Conservation (phyloP, 2,888 invertebrate genomes). For the Selenia dentaria region DNA sequence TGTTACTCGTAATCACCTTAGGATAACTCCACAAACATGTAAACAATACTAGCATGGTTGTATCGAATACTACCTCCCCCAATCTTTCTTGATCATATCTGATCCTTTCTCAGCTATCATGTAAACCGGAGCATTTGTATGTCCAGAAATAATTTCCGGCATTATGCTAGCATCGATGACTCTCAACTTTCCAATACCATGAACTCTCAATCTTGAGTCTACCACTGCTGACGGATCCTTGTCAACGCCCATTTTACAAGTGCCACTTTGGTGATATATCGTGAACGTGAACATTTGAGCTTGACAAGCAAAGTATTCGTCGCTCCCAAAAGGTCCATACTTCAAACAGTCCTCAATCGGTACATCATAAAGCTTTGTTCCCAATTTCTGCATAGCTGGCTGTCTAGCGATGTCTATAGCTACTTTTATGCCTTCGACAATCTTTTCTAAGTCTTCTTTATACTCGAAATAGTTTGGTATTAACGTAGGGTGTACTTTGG, state of each 20-base stretch:
- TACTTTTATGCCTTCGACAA: conserved; percentile 86
- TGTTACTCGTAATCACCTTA: conserved; percentile 5
- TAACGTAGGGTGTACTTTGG: conserved; percentile 88
- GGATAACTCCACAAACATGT: neutral
- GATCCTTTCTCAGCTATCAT: conserved; percentile 94
- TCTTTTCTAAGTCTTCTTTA: conserved; percentile 85
- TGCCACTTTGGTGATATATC: conserved; percentile 88
- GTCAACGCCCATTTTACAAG: conserved; percentile 87
- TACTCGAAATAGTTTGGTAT: conserved; percentile 91
- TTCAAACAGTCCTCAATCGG: conserved; percentile 86
- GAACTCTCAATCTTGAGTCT: conserved; percentile 85
- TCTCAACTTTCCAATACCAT: conserved; percentile 87
- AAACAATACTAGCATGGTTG: conserved; percentile 6
- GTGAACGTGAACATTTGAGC: conserved; percentile 87
- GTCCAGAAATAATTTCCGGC: conserved; percentile 90
- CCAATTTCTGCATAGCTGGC: conserved; percentile 83
- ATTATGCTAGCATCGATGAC: conserved; percentile 93
- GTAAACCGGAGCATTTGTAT: conserved; percentile 90
- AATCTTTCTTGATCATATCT: conserved; percentile 87
- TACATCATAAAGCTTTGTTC: conserved; percentile 84
- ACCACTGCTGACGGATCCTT: conserved; percentile 86
- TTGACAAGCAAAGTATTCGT: conserved; percentile 88
- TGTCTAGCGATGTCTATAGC: conserved; percentile 84
- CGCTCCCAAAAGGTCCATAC: conserved; percentile 84
- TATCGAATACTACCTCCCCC: conserved; percentile 49